These are phyloP conservation scores for Coregonus suidteri DNA, from an alignment of 2,797 vertebrate genomes.

Conservation along the genomic window DNA sequence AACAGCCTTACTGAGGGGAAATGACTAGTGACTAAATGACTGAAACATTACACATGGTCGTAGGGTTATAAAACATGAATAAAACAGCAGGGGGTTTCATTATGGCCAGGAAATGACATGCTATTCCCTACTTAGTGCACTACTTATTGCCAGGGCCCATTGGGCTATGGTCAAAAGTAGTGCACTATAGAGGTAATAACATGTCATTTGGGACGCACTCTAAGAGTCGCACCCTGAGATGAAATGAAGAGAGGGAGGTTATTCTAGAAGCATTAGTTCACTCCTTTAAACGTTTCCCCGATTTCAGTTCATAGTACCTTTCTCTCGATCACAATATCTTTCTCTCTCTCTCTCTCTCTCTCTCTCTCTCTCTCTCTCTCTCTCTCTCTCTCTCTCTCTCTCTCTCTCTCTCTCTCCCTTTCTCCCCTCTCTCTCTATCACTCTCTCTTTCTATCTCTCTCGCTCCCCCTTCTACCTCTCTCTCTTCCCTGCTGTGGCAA, in stretches of 20 bases:
- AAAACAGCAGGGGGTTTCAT: constrained; percentile 58
- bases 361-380: background rate
- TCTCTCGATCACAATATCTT: background rate
- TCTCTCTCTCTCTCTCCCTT: background rate
- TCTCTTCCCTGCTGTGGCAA: constrained; percentile 47
- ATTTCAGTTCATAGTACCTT: constrained; percentile 43
- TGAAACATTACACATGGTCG: constrained; percentile 61
- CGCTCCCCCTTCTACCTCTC: constrained; percentile 20
- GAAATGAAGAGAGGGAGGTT: constrained; percentile 49
- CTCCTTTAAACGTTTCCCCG: constrained; percentile 66
- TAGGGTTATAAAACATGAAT: constrained; percentile 47
- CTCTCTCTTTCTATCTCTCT: background rate
- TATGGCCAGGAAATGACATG: constrained; percentile 49
- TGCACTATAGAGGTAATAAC: constrained; percentile 9
- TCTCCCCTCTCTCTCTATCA: constrained; percentile 42
- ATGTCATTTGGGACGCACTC: background rate
- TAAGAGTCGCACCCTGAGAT: constrained; percentile 46
- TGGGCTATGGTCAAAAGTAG: constrained; percentile 27
- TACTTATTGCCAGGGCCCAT: background rate
- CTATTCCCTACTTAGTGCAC: background rate
- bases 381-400: constrained; percentile 10
- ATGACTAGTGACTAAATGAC: constrained; percentile 61
- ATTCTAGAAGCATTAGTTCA: constrained; percentile 57
- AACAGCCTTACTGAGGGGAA: constrained; percentile 36
- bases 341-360: background rate